A percentile compares a stretch with the other conserved stretches of the same genome.
These are phyloP conservation scores for Pocillopora damicornis DNA, from an alignment of 64 coral and sea anemone genomes.

Conservation along the genomic window DNA sequence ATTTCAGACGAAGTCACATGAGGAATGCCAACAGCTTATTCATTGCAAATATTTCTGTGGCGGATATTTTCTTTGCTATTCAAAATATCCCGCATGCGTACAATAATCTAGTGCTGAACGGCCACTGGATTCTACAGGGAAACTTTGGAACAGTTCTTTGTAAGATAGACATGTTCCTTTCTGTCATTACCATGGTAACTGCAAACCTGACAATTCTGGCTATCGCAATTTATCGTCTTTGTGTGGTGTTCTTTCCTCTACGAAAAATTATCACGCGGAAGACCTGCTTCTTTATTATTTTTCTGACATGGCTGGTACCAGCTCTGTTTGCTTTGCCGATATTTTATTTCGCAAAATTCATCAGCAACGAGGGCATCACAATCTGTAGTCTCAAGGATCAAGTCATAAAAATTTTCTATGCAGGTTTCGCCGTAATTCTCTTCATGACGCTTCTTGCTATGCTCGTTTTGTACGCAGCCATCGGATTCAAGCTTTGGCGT, in stretches of 20 bases:
- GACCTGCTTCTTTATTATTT: conserved; percentile 15
- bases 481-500: conserved; percentile 22
- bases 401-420: background rate
- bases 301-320: conserved; percentile 2
- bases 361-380: background rate
- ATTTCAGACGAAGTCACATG: background rate
- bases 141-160: background rate
- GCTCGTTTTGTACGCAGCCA: conserved; percentile 18
- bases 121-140: conserved; percentile 8
- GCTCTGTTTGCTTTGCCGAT: background rate
- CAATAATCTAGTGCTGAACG: background rate
- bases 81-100: conserved; percentile 24
- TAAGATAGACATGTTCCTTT: conserved; percentile 14
- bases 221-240: background rate
- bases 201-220: conserved; percentile 24
- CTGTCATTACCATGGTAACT: conserved; percentile 17
- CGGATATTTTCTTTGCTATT: conserved; percentile 14
- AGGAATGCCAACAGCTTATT: conserved; percentile 17
- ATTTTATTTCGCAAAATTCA: background rate
- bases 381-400: background rate
- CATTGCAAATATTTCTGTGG: conserved; percentile 21
- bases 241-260: background rate
- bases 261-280: background rate
- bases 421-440: background rate
- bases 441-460: conserved; percentile 2